These are phyloP conservation scores for Brachypterus glaber DNA, from an alignment of 2,888 invertebrate genomes.

Conservation along the genomic window DNA sequence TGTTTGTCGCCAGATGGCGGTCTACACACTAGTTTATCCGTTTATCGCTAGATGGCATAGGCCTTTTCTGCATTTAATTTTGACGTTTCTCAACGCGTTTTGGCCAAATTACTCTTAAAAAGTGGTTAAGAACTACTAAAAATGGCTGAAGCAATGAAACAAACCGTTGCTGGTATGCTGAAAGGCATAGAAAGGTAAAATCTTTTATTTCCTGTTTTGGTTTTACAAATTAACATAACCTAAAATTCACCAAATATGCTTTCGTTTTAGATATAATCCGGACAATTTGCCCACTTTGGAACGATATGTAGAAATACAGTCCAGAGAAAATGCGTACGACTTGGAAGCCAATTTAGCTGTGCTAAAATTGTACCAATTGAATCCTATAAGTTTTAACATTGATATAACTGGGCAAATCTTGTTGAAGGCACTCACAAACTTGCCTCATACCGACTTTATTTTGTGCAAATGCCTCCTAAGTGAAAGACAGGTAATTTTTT, in stretches of 20 bases:
- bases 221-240: conserved; percentile 5
- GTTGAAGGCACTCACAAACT: conserved; percentile 89
- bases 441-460: conserved; percentile 96
- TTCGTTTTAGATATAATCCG: conserved; percentile 78
- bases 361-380: conserved; percentile 93
- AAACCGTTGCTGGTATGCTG: conserved; percentile 75
- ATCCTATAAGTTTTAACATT: conserved; percentile 75
- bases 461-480: conserved; percentile 93
- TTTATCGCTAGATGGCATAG: too few species aligned
- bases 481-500: conserved; percentile 50
- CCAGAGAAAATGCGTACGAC: conserved; percentile 88
- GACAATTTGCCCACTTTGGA: conserved; percentile 86
- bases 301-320: conserved; percentile 87
- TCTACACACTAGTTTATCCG: too few species aligned
- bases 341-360: conserved; percentile 95
- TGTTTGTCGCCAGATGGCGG: too few species aligned
- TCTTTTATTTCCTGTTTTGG: conserved; percentile 3
- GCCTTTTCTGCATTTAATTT: too few species aligned
- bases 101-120: too few species aligned
- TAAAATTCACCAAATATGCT: conserved; percentile 13
- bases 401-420: conserved; percentile 83
- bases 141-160: conserved; percentile 81
- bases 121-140: too few species aligned
- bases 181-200: conserved; percentile 85
- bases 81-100: too few species aligned